Conservation (phyloP, 37 sponge, comb jelly and placozoan genomes). For the Oscarella lobularis region DNA sequence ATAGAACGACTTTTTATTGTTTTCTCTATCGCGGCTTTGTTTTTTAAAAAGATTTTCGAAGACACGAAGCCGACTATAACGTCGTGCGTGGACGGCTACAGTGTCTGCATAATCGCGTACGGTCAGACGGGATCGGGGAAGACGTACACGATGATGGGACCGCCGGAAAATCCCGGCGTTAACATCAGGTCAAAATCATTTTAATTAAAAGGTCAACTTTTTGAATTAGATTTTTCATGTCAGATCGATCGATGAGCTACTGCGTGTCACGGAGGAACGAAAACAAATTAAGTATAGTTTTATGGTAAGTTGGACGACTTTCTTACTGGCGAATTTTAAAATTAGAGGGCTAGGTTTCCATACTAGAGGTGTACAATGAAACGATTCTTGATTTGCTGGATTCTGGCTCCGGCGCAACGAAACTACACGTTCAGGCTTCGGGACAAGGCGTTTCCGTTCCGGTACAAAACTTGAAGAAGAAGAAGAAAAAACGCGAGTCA, state of each 20-base stretch:
- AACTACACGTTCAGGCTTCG: slow-evolving; percentile 36
- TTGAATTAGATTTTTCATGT: background rate
- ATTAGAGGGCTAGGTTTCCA: slow-evolving; percentile 38
- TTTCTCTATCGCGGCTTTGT: background rate
- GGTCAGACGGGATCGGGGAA: slow-evolving; percentile 77
- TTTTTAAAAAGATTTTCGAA: slow-evolving; percentile 47
- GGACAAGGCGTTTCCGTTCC: slow-evolving; percentile 44
- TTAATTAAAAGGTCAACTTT: background rate
- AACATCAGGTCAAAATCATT: slow-evolving; percentile 34
- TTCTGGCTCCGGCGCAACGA: slow-evolving; percentile 13
- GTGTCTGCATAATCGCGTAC: slow-evolving; percentile 74
- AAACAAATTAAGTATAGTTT: slow-evolving; percentile 39
- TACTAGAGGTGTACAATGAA: slow-evolving; percentile 79
- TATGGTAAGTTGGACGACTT: slow-evolving; percentile 35
- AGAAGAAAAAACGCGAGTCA: too few species aligned
- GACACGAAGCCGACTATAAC: slow-evolving; percentile 57
- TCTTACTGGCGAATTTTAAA: background rate
- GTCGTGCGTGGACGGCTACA: slow-evolving; percentile 71
- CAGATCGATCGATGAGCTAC: slow-evolving; percentile 62
- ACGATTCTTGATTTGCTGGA: slow-evolving; percentile 43
- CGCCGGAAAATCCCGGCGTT: slow-evolving; percentile 37
- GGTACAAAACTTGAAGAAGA: slow-evolving; percentile 12
- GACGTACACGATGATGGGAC: slow-evolving; percentile 85
- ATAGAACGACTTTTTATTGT: background rate
- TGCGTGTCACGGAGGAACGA: slow-evolving; percentile 31